phyloP scores from a whole-genome alignment of 2,113 vertebrate genomes.

The Kobus ellipsiprymnus region DNA sequence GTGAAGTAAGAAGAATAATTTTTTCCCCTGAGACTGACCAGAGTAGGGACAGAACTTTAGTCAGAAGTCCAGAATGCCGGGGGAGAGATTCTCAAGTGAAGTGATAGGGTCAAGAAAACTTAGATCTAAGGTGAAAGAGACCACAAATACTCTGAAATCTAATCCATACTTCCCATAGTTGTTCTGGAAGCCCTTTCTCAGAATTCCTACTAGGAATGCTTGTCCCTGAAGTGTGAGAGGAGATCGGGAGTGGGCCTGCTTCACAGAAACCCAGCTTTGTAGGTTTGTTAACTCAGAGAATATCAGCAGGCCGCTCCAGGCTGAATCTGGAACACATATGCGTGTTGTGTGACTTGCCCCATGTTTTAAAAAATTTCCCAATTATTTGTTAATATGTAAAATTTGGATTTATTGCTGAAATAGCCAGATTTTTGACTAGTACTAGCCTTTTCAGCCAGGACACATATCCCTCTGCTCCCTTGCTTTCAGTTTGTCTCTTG shows the following conservation, averaged over 20 bases:
- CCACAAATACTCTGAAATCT: neutral
- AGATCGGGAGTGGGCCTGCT: neutral
- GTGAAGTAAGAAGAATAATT: neutral
- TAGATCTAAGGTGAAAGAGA: neutral
- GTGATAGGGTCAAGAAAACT: neutral
- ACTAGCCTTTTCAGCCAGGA: neutral
- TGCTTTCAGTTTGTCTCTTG: neutral
- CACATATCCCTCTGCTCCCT: neutral
- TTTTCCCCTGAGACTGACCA: neutral
- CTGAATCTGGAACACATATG: neutral
- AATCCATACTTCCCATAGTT: neutral
- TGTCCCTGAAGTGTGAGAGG: neutral
- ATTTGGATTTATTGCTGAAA: neutral
- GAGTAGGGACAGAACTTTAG: neutral
- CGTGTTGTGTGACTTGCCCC: neutral
- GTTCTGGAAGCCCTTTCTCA: neutral
- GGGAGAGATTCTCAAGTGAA: neutral
- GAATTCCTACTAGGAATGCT: neutral
- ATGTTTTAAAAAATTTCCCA: neutral
- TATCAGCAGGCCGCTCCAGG: neutral
- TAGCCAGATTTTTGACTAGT: neutral
- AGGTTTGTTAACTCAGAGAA: neutral
- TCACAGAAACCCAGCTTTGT: neutral
- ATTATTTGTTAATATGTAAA: neutral
- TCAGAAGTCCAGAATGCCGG: neutral